Evolutionary conservation across 2,113 vertebrate genomes (phyloP), one percentile per base, ranked within the genome.

Genomic region (Galeopterus variegatus): DNA sequence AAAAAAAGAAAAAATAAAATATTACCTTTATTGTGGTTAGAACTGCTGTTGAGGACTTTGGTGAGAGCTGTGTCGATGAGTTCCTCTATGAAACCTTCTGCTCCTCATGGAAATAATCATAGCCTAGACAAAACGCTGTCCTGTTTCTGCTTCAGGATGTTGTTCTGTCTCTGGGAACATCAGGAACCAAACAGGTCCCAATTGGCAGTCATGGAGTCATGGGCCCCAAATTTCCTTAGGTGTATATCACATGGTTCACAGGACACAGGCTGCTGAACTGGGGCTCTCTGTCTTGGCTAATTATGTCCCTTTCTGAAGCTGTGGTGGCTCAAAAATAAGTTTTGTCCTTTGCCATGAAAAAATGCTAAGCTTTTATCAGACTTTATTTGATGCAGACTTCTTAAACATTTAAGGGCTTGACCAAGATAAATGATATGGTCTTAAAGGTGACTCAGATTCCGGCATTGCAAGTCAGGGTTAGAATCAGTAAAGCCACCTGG

Each of bases 41-140:
- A 50, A 13, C n/a, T 0, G 0, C 45, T 0, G 1, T 8, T 13
- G 45, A 70, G 62, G 18, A n/a, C 10, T 82, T 26, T 1, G 64
- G 19, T 2, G 8, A 8, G 41, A 24, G n/a, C 58, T 15, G 12
- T 15, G 13, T 21, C 0, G 28, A 5, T 4, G 60, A 2, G 31
- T 52, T 36, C 15, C 56, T 60, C 8, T 21, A 12, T 0, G 26
- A 72, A 73, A 17, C 0, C 6, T 28, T 50, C 41, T 11, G 33
- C 48, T 85, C 67, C 21, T 77, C 1, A 2, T 8, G 62, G 76
- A 69, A 90, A 18, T 23, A 8, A 75, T 28, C 48, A 12, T 0
- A 9, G 24, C 82, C 75, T 21, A 31, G 11, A 33, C 45, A 8
- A 48, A 54, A 6, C 9, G 8, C 52, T 0, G 26, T 21, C 24